Evolutionary conservation across 2,888 invertebrate species (phyloP), one percentile per base, ranked within the genome.

Genomic region (Dynastes maya): DNA sequence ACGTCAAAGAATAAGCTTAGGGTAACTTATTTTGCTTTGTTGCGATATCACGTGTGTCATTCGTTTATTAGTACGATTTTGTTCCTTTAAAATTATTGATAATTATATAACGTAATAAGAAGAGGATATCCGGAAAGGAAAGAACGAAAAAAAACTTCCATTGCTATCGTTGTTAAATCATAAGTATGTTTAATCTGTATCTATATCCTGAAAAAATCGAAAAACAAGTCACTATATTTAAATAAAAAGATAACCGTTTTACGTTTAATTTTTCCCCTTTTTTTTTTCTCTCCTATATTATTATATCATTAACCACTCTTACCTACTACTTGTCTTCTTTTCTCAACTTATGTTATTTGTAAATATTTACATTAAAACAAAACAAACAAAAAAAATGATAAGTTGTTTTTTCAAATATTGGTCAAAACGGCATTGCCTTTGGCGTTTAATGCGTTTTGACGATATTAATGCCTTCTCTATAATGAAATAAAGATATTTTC

Each of bases 401-500:
- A 78, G 61, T 71, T 70, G 70, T 71, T 78, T 78, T 78, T 71
- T 78, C 63, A 75, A 71, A 79, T 82, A 83, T 84, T 82, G 37
- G 51, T 78, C 78, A 82, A 80, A 61, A 63, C 6, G 82, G 83
- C 83, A 83, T 85, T 84, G 84, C 83, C 82, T 81, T 80, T 82
- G 13, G 27, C 9, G 45, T 27, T 85, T 85, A 83, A 85, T 86
- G 85, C 84, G 55, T 83, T 82, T 84, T 85, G 86, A 86, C 83
- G 83, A 84, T 86, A 85, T 85, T 85, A 84, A 84, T 86, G 86
- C 86, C 86, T 86, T 87, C 84, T 81, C 80, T 80, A 83, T 82
- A 83, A 84, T 83, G 86, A 85, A 86, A 87, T 87, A 87, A 86
- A 87, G 83, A 85, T 87, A 87, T 87, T 87, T 87, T 87, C 86